A percentile compares a stretch with the other conserved stretches of the same genome.
phyloP scores from a whole-genome alignment of 35 echinoderm and acorn worm genomes.

The Strongylocentrotus purpuratus region DNA sequence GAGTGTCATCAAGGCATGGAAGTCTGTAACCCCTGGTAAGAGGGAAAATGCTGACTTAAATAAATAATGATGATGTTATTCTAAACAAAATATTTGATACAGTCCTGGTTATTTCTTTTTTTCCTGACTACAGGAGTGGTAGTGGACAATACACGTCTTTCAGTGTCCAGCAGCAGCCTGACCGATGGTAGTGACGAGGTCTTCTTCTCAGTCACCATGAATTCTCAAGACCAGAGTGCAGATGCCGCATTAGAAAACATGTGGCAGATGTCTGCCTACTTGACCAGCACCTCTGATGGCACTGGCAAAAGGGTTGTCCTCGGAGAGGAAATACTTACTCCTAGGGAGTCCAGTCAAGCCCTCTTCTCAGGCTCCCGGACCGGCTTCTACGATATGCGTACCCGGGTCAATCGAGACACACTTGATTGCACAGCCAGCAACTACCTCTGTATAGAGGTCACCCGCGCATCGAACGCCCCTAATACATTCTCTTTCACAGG shows the following conservation, averaged over 20 bases:
- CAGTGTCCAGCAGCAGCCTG: conserved; percentile 44
- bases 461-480: conserved; percentile 23
- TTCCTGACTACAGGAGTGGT: conserved; percentile 64
- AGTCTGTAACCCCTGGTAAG: too few relatives aligned
- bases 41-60: background rate
- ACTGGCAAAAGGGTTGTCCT: conserved; percentile 39
- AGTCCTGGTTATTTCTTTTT: background rate
- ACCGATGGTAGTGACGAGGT: conserved; percentile 57
- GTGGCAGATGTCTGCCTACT: conserved; percentile 77
- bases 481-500: conserved; percentile 54
- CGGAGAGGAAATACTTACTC: conserved; percentile 57
- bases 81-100: background rate
- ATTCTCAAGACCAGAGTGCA: conserved; percentile 55
- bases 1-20: too few relatives aligned
- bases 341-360: conserved; percentile 59
- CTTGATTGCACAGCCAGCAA: conserved; percentile 62
- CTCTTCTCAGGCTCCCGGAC: conserved; percentile 55
- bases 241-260: conserved; percentile 72
- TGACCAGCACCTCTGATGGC: conserved; percentile 53
- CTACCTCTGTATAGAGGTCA: conserved; percentile 81
- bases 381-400: conserved; percentile 66
- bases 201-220: conserved; percentile 60
- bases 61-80: background rate
- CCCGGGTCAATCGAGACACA: conserved; percentile 49
- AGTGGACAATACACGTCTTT: conserved; percentile 60